Base-by-base conservation (phyloP, 2,797 vertebrate species). In the Tiaroga cobitis region DNA sequence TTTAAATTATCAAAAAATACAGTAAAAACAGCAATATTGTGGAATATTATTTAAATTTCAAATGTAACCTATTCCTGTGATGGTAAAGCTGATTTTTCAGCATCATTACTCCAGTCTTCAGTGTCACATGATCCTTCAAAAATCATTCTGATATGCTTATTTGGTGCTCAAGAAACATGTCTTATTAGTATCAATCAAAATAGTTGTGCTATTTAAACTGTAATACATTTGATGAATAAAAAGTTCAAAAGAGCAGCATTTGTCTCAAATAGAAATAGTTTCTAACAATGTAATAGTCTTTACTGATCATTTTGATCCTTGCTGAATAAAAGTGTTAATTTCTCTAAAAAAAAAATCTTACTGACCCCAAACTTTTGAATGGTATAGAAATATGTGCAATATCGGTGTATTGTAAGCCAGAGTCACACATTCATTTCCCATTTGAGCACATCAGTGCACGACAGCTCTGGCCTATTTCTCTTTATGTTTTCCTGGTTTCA, bases 401-500 rank as follows among this genome's bases (percentile, higher is more conserved):
- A 24, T 1, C 1, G 19, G 3, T 21, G 21, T 54, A n/a, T 41
- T 61, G 2, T 59, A 34, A 43, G 69, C 81, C 41, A 74, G 32
- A 83, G 5, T 75, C 15, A 18, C 61, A 46, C 19, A 29, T 32
- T 26, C 54, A 18, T 59, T 41, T 46, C 18, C 67, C 10, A 59
- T 70, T 77, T 77, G 51, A 59, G 13, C 8, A 81, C 51, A 26
- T 29, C 49, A 41, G 26, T 49, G 69, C 29, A 61, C 49, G 18
- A 82, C 68, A 61, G 68, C 19, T 34, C 69, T 73, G 54, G 29
- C 7, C 19, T 82, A 39, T 73, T 82, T 46, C 26, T 34, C 26
- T 63, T 46, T 46, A 15, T 46, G 37, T 70, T 82, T 81, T 29
- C 7, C 16, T 70, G 49, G 41, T 69, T 82, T 56, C 67, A 39